Conservation (phyloP, 2,797 vertebrate species). For the Hoplostethus mediterraneus region DNA sequence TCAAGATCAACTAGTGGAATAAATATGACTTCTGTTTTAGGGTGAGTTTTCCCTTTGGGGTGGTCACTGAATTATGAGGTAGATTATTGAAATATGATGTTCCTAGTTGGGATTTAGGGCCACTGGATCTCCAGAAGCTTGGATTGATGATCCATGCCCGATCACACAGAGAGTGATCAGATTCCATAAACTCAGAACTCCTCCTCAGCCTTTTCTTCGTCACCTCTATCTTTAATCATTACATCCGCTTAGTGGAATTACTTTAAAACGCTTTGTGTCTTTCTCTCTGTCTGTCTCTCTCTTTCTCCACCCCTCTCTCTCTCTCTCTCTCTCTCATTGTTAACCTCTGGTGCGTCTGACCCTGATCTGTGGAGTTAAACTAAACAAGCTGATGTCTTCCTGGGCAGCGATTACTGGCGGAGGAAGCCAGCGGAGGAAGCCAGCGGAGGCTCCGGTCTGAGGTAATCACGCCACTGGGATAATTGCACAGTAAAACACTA, state of each 20-base stretch:
- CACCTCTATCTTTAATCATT: conserved; percentile 59
- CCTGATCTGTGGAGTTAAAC: conserved; percentile 74
- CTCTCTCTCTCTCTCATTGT: conserved; percentile 34
- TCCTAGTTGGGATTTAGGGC: conserved; percentile 4
- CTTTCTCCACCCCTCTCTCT: neutral
- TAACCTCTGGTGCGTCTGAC: conserved; percentile 55
- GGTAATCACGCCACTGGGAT: conserved; percentile 79
- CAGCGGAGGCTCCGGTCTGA: conserved; percentile 75
- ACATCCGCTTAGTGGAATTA: conserved; percentile 53
- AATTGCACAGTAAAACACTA: conserved; percentile 82
- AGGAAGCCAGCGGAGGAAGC: conserved; percentile 55
- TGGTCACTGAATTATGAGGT: conserved; percentile 8
- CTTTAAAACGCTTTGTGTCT: conserved; percentile 41
- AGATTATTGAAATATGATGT: conserved; percentile 24
- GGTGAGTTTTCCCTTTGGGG: conserved; percentile 37
- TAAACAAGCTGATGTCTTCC: conserved; percentile 82
- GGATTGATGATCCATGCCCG: conserved; percentile 24
- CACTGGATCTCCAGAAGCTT: conserved; percentile 11
- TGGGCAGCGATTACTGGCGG: conserved; percentile 69
- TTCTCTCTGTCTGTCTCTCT: conserved; percentile 16
- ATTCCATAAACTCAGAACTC: conserved; percentile 29
- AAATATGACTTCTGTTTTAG: neutral
- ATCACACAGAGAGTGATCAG: conserved; percentile 35
- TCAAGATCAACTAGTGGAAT: conserved; percentile 28
- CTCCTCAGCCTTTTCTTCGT: conserved; percentile 57